Evolutionary conservation across 2,113 vertebrate species (phyloP), one percentile per base, ranked within the genome.

Genomic region (Benitochromis conjunctus): DNA sequence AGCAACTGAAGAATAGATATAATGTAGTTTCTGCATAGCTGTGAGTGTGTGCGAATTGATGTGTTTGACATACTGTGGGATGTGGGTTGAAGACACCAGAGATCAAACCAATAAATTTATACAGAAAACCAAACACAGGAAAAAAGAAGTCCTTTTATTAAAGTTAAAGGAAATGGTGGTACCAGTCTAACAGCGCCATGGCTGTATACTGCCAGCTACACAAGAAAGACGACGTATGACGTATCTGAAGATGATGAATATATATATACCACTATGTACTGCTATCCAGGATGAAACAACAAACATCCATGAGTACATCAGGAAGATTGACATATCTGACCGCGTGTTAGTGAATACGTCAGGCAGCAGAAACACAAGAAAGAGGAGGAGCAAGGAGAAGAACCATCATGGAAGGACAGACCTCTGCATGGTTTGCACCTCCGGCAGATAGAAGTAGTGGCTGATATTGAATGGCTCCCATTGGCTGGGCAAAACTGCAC

Each of bases 1-100:
- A 55, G 74, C 21, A 78, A 82, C 54, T 46, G 83, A 76, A 58
- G 62, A 86, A 84, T 12, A 82, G 57, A 76, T 54, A 86, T 60
- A 58, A 90, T 69, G 38, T 79, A 81, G 85, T 85, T 83, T 82
- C 71, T 60, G 54, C 74, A 41, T 78, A 60, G 64, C 58, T 10
- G 43, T 36, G 78, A 74, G 41, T 46, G 60, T 19, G 41, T 79
- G 74, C 38, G 79, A 85, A 84, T n/a, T 51, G 81, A 86, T 79
- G 82, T 62, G 51, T 87, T 86, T 83, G 84, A 86, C 85, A 83
- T 76, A 54, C 57, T 83, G 79, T 82, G 71, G 81, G 85, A 82
- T 77, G 79, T 84, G 43, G 43, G 53, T 79, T 62, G 58, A 43
- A 76, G 55, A 46, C 62, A 7, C 8, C 54, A 18, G 74, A 13